Conservation (phyloP, 2,113 vertebrate genomes). For the Empidonax alnorum region DNA sequence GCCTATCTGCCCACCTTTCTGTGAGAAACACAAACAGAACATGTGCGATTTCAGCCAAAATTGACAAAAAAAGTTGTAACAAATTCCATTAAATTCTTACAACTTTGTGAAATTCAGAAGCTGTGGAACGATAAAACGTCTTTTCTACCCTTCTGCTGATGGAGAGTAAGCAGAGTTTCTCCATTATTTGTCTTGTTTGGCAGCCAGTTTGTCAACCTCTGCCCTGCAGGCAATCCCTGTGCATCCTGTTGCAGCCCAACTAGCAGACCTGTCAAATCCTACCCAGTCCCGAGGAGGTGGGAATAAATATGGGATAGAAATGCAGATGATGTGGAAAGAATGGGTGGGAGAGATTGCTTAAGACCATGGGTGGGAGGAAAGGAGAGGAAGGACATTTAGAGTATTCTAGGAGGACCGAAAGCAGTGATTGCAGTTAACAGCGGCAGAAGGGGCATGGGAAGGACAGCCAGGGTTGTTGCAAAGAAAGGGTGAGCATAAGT, state of each 20-base stretch:
- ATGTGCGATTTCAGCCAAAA: background rate
- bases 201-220: background rate
- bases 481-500: background rate
- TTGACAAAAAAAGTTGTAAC: background rate
- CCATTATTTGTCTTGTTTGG: background rate
- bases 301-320: background rate
- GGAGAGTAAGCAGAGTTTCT: background rate
- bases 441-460: background rate
- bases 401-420: background rate
- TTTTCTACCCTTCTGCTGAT: background rate
- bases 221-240: background rate
- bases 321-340: background rate
- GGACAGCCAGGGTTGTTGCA: background rate
- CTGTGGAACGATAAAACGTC: background rate
- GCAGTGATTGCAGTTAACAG: background rate
- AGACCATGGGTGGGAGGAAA: background rate
- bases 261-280: background rate
- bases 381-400: background rate
- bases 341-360: background rate
- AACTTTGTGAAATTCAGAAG: background rate
- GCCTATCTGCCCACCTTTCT: background rate
- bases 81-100: background rate
- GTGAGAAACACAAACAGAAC: background rate
- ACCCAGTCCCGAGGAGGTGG: background rate
- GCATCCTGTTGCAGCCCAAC: fast-evolving